Evolutionary conservation across 2,113 vertebrate species (phyloP).

Genomic region (Pipra filicauda): DNA sequence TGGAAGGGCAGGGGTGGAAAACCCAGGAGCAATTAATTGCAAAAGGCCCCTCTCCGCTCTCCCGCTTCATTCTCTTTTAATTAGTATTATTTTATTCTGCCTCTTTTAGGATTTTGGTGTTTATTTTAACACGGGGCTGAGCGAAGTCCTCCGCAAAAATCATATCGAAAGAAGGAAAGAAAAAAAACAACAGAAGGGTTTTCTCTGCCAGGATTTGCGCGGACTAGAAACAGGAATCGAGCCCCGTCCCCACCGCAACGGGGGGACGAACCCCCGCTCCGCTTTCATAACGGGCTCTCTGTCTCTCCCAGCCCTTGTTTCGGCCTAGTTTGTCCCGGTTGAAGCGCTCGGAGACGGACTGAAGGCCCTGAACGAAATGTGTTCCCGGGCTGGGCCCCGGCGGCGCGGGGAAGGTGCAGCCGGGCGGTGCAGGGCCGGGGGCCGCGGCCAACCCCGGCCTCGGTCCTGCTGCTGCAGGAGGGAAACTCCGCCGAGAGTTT

Average conservation of each 20-base stretch:
- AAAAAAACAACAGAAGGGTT: background rate
- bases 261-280: background rate
- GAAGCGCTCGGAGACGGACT: background rate
- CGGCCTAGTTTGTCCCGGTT: background rate
- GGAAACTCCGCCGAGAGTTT: background rate
- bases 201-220: background rate
- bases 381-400: background rate
- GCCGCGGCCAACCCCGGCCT: background rate
- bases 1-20: background rate
- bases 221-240: background rate
- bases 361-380: background rate
- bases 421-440: background rate
- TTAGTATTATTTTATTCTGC: background rate
- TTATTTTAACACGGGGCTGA: background rate
- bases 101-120: background rate
- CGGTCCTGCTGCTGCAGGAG: background rate
- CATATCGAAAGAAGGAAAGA: background rate
- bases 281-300: background rate
- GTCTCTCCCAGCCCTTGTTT: background rate
- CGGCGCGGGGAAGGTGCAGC: background rate
- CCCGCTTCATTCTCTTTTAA: background rate
- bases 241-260: too few relatives aligned
- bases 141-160: background rate
- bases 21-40: background rate
- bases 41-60: background rate